Base-by-base conservation (phyloP, 2,113 vertebrate genomes). In the Strigops habroptila region DNA sequence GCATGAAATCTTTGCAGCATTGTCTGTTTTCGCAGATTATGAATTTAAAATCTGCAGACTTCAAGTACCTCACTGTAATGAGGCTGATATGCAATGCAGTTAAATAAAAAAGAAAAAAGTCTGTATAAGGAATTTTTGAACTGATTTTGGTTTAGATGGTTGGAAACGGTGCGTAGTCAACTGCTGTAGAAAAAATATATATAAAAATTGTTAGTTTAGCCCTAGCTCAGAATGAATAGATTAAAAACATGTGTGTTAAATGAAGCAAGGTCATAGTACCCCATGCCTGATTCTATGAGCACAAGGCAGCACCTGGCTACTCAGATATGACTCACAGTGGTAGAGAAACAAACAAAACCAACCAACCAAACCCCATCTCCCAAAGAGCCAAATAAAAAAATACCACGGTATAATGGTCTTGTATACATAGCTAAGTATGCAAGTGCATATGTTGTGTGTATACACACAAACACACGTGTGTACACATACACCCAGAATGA, bases 361-460 rank as follows among this genome's bases (percentile, higher is more conserved):
- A 3, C 19, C 30, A 60, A 24, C 2, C 16, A 60, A n/a, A 41
- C 18, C 39, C 63, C 48, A 53, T 12, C 8, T 44, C 18, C 49
- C 41, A 35, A 46, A 64, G 25, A 44, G 8, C 22, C 23, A 27
- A 49, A 39, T 48, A 5, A 27, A 57, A 65, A 85, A 48, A 33
- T 21, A 27, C 18, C 62, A 49, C 15, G 8, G 19, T 35, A 13
- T 59, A 41, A 41, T 13, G 30, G 24, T 76, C 24, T 48, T 57
- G 28, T 28, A 31, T 39, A 23, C 9, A 27, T 3, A 51, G 22
- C 9, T 27, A 35, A 39, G 41, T 55, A 46, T 44, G 17, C 21
- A 59, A 69, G 14, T n/a, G 23, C 1, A 1, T 22, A 2, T 21
- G 24, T 19, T 27, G 2, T 17, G 24, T 22, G 15, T 16, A 3